These are phyloP conservation scores for Agrypnus murinus DNA, from an alignment of 2,888 invertebrate species.

Conservation along the genomic window DNA sequence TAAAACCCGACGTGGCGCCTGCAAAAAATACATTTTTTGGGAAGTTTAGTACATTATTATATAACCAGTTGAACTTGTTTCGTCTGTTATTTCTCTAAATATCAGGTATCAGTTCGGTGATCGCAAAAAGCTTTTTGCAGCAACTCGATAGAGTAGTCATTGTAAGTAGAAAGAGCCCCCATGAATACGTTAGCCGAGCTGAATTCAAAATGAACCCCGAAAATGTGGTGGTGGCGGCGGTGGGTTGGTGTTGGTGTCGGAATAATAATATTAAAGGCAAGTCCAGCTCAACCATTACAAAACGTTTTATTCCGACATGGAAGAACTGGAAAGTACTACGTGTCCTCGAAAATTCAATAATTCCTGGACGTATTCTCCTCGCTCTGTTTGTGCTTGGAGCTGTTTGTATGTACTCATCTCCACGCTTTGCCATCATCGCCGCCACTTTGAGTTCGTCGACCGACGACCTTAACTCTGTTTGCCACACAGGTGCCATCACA, in stretches of 20 bases:
- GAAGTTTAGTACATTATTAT: not conserved
- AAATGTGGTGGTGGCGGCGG: too few relatives aligned
- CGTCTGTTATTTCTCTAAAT: constrained; percentile 13
- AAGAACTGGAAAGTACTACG: constrained; percentile 30
- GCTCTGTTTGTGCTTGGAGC: too few relatives aligned
- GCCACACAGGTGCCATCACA: constrained; percentile 52
- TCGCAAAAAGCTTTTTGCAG: constrained; percentile 1
- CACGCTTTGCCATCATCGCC: too few relatives aligned
- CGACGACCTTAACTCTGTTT: too few relatives aligned
- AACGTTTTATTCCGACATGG: constrained; percentile 28
- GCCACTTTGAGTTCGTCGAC: constrained; percentile 48
- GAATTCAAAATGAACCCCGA: constrained; percentile 12
- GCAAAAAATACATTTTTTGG: not conserved
- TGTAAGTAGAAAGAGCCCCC: constrained; percentile 3
- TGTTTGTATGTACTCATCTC: too few relatives aligned
- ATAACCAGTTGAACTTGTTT: constrained; percentile 23
- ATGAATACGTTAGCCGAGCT: constrained; percentile 22
- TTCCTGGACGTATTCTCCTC: constrained; percentile 31
- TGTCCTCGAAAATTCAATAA: constrained; percentile 38
- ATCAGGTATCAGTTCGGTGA: constrained; percentile 21
- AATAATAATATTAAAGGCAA: constrained; percentile 9
- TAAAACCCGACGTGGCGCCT: not conserved
- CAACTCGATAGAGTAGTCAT: constrained; percentile 15
- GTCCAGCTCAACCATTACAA: constrained; percentile 19
- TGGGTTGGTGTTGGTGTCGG: too few relatives aligned